Evolutionary conservation across 2,888 invertebrate species (phyloP), one percentile per base, ranked within the genome.

Genomic region (Stenurella melanura): DNA sequence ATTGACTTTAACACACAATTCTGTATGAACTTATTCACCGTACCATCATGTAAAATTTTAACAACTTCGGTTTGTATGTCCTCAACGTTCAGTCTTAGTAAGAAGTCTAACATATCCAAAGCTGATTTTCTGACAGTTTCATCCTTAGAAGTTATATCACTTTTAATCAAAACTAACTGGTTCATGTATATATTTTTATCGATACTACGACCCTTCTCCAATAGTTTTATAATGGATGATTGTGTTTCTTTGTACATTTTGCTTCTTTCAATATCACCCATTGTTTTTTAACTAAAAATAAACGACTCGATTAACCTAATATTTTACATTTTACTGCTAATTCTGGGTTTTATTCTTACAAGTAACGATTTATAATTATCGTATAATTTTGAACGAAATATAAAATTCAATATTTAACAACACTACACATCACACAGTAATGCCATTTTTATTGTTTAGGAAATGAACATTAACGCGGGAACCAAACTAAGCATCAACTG

Each of bases 231-330:
- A 50, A 77, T 67, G 19, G 77, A 70, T 6, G 66, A 64, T 54
- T 70, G 66, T n/a, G 66, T 70, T 64, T 77, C 77, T 56, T 70
- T 77, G 58, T 74, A 74, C 74, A 66, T 77, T 71, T 70, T 73
- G n/a, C 60, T 66, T 38, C 26, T 57, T 38, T 70, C 77, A n/a
- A 50, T 71, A 12, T 21, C 56, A 30, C 61, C 58, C 77, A 77
- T 77, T 30, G 63, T 54, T 67, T 17, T 63, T 63, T 50, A 30
- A 60, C 38, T 34, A n/a, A 54, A 58, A 63, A 64, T 73, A 50
- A 64, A 63, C 56, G 34, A 57, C 34, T 54, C 15, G 34, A 68
- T 30, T 67, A 73, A 67, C 58, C 30, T 15, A 50, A 50, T 56
- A 56, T 15, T 0, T n/a, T n/a, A n/a, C n/a, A n/a, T n/a, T 68